Evolutionary conservation across 2,113 vertebrate species (phyloP).

Genomic region (Anoura caudifer): DNA sequence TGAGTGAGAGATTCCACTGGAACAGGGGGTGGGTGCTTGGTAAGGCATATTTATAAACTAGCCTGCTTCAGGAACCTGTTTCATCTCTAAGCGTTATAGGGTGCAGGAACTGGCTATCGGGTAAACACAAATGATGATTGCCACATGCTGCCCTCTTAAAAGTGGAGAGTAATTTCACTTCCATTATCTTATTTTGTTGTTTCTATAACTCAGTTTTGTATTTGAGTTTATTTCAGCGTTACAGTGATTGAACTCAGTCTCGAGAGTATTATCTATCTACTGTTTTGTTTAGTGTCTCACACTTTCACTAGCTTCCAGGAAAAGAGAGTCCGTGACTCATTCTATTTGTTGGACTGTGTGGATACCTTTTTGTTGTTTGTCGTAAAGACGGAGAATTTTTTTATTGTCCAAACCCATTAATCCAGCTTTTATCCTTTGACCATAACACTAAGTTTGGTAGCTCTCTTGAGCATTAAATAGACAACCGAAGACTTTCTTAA

Average conservation of each 20-base stretch:
- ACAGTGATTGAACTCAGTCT: not conserved
- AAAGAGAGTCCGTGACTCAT: not conserved
- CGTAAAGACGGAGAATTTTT: not conserved
- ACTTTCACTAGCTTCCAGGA: slow-evolving; percentile 5
- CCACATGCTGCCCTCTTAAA: not conserved
- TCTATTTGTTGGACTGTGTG: not conserved
- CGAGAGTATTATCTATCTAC: not conserved
- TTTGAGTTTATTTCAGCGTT: not conserved
- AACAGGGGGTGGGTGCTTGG: not conserved
- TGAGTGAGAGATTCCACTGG: not conserved
- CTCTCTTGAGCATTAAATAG: not conserved
- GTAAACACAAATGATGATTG: not conserved
- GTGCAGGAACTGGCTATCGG: not conserved
- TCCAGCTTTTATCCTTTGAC: slow-evolving; percentile 23
- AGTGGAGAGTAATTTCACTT: slow-evolving; percentile 14
- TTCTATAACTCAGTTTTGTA: not conserved
- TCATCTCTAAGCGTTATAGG: not conserved
- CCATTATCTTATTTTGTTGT: slow-evolving; percentile 14
- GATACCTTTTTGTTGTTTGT: not conserved
- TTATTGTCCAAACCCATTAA: not conserved
- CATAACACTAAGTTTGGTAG: not conserved
- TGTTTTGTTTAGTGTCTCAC: not conserved
- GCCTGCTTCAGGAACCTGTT: not conserved
- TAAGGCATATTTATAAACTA: not conserved
- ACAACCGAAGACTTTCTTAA: not conserved